Evolutionary conservation across 2,888 invertebrate species (phyloP), one percentile per base, ranked within the genome.

Genomic region (Cecidostiba fungosa): DNA sequence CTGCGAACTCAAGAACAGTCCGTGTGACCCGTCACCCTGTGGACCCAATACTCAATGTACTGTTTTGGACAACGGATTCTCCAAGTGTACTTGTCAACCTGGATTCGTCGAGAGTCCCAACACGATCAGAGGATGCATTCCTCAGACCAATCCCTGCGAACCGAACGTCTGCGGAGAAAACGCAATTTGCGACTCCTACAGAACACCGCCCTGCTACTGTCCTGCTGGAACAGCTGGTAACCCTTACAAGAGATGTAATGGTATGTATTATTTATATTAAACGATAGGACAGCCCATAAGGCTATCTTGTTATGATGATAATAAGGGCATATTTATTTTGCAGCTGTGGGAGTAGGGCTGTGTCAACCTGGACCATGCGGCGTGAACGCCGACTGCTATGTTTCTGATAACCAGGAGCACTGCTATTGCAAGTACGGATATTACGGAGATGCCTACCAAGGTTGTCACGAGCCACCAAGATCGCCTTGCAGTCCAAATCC

Each of bases 11-110:
- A 97, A 97, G 29, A 95, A 95, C 86, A 96, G 96, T 91, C 97
- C 97, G 6, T 98, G 98, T 91, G 96, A 96, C 89, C 96, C 97
- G 47, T 97, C 97, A 19, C 97, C 97, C 0, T 98, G 98, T 92
- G 98, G 98, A 19, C 97, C 97, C 12, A 98, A 98, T 90, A 98
- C 98, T 1, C 97, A 97, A 92, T 98, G 98, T 90, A 95, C 96
- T 0, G 94, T 97, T 77, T 94, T 97, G 79, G 94, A 95, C 80
- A 97, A 97, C 89, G 97, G 97, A 80, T 97, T 97, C 91, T 96
- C 98, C 0, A 97, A 97, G 94, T 98, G 98, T 91, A 97, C 97
- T 32, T 98, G 98, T 91, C 93, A 97, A 85, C 95, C 96, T 73
- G 97, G 97, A 26, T 97, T 96, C 92, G 95, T 97, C 59, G 98